These are phyloP conservation scores for Haliclona indistincta DNA, from an alignment of 37 sponge, comb jelly and placozoan genomes.

Conservation along the genomic window DNA sequence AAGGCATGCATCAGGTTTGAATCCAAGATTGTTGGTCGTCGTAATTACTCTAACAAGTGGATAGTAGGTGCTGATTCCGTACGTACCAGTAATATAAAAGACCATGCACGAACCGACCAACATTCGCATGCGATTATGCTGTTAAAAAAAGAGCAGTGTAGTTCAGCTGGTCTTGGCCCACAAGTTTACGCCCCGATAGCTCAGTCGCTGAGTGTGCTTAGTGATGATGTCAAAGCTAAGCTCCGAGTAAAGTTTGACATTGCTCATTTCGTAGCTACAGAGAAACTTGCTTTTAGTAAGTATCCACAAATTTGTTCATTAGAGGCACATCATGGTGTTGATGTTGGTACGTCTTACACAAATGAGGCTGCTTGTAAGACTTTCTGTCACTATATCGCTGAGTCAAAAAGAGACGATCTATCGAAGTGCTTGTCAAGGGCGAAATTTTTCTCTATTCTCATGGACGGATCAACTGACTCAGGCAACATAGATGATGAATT, in stretches of 20 bases:
- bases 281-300: conserved; percentile 22
- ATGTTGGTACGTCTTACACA: conserved; percentile 18
- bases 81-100: conserved; percentile 65
- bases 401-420: conserved; percentile 17
- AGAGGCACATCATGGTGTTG: conserved; percentile 42
- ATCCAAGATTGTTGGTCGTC: conserved; percentile 22
- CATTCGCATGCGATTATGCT: conserved; percentile 56
- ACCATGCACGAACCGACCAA: conserved; percentile 57
- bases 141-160: conserved; percentile 30
- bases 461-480: conserved; percentile 53
- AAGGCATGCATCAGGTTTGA: conserved; percentile 26
- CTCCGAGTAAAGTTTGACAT: conserved; percentile 26
- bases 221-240: conserved; percentile 14
- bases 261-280: conserved; percentile 32
- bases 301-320: conserved; percentile 25
- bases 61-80: conserved; percentile 60
- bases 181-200: conserved; percentile 57
- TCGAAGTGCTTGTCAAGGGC: conserved; percentile 11
- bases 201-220: conserved; percentile 20
- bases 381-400: conserved; percentile 44
- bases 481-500: conserved; percentile 61
- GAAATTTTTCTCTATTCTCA: conserved; percentile 54
- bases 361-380: conserved; percentile 34
- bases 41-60: conserved; percentile 56
- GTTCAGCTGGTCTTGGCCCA: conserved; percentile 11